Evolutionary conservation across 1,140 invertebrate species (phyloP), one percentile per base, ranked within the genome.

Genomic region (Cydia amplana): DNA sequence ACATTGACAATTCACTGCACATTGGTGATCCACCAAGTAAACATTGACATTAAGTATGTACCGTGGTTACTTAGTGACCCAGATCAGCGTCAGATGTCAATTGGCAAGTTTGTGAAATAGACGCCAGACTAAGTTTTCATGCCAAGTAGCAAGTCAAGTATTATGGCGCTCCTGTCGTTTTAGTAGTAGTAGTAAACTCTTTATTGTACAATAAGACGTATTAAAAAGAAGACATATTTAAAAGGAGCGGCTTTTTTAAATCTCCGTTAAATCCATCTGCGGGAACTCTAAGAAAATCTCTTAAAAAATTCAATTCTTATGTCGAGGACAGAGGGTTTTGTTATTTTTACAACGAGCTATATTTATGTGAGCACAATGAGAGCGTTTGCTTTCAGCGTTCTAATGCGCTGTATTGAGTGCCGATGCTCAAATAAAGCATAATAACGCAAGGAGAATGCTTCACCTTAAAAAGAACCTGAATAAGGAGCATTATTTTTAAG

Each of bases 291-390:
- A 70, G 28, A 70, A 67, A 67, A 70, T 36, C n/a, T 40, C 28
- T 36, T 23, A 36, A 65, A 65, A 65, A 70, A 70, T 18, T 36
- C 28, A 40, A 40, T 70, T 36, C 28, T 36, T 9, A 70, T 32
- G 28, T 28, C 23, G 28, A 70, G 32, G 65, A 70, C 65, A 70
- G 64, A 36, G 32, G 65, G 32, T 70, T 36, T 36, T 70, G 28
- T 18, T 70, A 36, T 36, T 70, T 70, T 70, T 70, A 70, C 36
- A 14, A 18, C 18, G 64, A 67, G 32, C 65, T 36, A 16, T 70
- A 70, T 70, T 70, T 70, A 70, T 12, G 32, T 23, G 65, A n/a
- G 6, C 65, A 70, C 65, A 70, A 70, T 70, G 32, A 70, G 65
- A 18, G 43, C 65, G 65, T 70, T 70, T 36, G 65, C 28, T 70